phyloP scores from a whole-genome alignment of 2,113 vertebrate genomes.

The Aleadryas rufinucha region DNA sequence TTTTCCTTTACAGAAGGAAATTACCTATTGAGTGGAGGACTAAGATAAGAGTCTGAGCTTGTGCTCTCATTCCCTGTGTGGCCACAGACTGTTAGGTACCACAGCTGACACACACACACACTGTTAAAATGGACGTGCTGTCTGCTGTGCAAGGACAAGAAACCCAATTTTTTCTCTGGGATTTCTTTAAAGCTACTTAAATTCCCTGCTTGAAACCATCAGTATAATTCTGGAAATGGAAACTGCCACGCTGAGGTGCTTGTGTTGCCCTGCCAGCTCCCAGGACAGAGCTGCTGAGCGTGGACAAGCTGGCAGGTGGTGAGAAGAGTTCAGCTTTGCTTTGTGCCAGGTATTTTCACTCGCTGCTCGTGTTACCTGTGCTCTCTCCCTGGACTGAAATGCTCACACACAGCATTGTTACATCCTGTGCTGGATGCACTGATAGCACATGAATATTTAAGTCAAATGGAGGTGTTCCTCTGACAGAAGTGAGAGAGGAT shows the following conservation, averaged over 20 bases:
- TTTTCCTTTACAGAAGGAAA: neutral
- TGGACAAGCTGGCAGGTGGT: neutral
- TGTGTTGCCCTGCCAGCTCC: neutral
- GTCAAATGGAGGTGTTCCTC: constrained; percentile 13
- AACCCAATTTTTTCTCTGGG: neutral
- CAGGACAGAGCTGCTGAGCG: neutral
- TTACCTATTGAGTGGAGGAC: neutral
- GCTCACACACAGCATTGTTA: neutral
- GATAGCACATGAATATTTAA: constrained; percentile 33
- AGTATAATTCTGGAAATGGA: neutral
- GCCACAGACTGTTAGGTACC: neutral
- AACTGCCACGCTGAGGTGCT: neutral
- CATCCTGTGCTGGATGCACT: neutral
- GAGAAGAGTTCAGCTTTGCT: neutral
- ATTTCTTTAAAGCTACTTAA: neutral
- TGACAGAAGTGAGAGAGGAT: neutral
- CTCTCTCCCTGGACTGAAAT: neutral
- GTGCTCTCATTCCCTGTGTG: neutral
- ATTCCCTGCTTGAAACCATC: neutral
- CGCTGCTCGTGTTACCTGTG: neutral
- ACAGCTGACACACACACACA: neutral
- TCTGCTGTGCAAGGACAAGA: neutral
- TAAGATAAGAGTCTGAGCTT: neutral
- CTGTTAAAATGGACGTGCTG: neutral
- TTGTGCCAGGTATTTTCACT: neutral